A percentile compares a stretch with the other conserved stretches of the same genome.
Evolutionary conservation across 30 jellyfish, hydroid and myxozoan species (phyloP).

Genomic region (Calvadosia cruxmelitensis): DNA sequence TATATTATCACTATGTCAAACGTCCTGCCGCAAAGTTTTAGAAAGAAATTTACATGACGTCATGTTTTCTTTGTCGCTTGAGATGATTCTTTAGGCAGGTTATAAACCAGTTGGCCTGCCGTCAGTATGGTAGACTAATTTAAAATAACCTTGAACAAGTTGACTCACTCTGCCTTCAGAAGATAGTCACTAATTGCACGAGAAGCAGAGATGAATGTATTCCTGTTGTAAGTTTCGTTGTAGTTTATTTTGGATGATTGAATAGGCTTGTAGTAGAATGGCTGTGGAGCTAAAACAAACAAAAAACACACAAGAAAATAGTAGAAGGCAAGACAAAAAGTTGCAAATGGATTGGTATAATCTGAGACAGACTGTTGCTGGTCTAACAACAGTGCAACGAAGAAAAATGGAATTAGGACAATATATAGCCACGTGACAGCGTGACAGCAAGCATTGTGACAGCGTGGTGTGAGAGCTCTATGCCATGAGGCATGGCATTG

Average conservation of each 20-base stretch:
- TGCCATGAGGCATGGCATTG: no score
- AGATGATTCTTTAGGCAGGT: neutral
- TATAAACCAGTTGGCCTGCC: neutral
- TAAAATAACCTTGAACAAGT: neutral
- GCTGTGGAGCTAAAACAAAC: constrained; percentile 42
- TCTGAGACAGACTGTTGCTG: neutral
- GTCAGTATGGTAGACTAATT: neutral
- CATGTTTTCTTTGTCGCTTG: neutral
- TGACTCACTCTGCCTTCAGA: constrained; percentile 46
- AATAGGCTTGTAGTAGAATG: constrained; percentile 71
- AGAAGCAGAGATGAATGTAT: constrained; percentile 87
- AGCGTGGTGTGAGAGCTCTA: no score
- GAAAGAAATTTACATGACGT: no score
- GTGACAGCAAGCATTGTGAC: no score
- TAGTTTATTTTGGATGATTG: constrained; percentile 54
- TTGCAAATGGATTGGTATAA: neutral
- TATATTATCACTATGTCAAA: no score
- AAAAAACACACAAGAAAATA: no score
- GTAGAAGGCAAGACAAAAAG: no score
- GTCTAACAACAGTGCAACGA: neutral
- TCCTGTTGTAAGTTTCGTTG: constrained; percentile 64
- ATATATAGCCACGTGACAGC: no score
- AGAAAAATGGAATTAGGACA: no score
- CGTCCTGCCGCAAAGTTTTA: no score
- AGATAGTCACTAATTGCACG: constrained; percentile 90